Percentiles rank a stretch among this genome's conserved stretches.
These are phyloP conservation scores for Rhinoderma darwinii DNA, from an alignment of 2,113 vertebrate species.

Conservation along the genomic window DNA sequence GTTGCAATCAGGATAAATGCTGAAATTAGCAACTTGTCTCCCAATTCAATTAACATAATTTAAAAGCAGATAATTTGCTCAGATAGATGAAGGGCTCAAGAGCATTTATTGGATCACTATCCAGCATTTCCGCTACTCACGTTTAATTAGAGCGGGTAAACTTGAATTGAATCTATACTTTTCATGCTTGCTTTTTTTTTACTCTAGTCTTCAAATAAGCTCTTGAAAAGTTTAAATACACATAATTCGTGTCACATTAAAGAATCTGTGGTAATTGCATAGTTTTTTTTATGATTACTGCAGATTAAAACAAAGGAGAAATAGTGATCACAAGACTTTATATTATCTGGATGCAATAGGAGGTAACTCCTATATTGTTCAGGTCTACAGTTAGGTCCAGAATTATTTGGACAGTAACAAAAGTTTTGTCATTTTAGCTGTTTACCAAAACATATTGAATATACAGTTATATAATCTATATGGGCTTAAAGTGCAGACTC, in stretches of 20 bases:
- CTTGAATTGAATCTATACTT: slow-evolving; percentile 25
- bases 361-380: too few relatives aligned
- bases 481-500: too few relatives aligned
- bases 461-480: too few relatives aligned
- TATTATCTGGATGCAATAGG: too few relatives aligned
- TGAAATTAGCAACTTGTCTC: neutral
- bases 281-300: neutral
- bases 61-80: slow-evolving; percentile 20
- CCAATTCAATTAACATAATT: slow-evolving; percentile 17
- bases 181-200: neutral
- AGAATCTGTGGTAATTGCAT: neutral
- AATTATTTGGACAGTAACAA: too few relatives aligned
- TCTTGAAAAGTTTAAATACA: slow-evolving; percentile 27
- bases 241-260: neutral
- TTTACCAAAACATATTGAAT: too few relatives aligned
- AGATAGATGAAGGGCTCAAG: neutral
- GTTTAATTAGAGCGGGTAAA: slow-evolving; percentile 24
- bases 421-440: too few relatives aligned
- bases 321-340: slow-evolving; percentile 7
- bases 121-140: neutral
- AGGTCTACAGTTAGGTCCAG: too few relatives aligned
- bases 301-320: neutral
- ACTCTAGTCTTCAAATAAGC: neutral
- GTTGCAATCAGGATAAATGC: neutral
- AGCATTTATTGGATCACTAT: slow-evolving; percentile 21